A percentile compares a stretch with the other conserved stretches of the same genome.
Conservation (phyloP, 2,113 vertebrate genomes). For the Orthonyx spaldingii region DNA sequence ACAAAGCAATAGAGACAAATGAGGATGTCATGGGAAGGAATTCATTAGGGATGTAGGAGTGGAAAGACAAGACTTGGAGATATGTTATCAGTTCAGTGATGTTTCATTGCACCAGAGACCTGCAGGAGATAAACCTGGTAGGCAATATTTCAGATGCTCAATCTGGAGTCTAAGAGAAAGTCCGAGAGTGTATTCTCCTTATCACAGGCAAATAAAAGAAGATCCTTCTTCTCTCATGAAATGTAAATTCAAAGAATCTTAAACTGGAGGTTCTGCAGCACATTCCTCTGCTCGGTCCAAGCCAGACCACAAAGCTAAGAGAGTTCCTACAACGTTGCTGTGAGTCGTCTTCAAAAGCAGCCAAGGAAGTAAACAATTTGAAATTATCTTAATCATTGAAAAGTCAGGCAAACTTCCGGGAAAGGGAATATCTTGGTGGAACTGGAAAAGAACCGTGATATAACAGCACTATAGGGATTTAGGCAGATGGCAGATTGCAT, state of each 20-base stretch:
- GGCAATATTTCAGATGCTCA: not conserved
- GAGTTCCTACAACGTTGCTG: not conserved
- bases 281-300: not conserved
- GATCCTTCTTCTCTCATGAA: not conserved
- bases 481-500: slow-evolving; percentile 25
- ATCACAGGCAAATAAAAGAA: not conserved
- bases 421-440: not conserved
- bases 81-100: not conserved
- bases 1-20: not conserved
- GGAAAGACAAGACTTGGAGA: not conserved
- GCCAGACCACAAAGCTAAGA: not conserved
- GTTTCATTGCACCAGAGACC: not conserved
- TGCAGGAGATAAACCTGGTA: slow-evolving; percentile 7
- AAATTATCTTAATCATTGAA: not conserved
- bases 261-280: not conserved
- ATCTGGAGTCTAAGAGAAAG: not conserved
- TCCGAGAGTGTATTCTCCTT: not conserved
- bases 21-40: slow-evolving; percentile 7
- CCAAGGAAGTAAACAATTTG: not conserved
- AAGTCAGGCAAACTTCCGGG: not conserved
- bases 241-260: not conserved
- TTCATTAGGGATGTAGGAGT: slow-evolving; percentile 22
- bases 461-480: not conserved
- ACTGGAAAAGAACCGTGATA: not conserved
- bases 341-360: not conserved